These are phyloP conservation scores for Eurypyga helias DNA, from an alignment of 2,113 vertebrate genomes.

Conservation along the genomic window DNA sequence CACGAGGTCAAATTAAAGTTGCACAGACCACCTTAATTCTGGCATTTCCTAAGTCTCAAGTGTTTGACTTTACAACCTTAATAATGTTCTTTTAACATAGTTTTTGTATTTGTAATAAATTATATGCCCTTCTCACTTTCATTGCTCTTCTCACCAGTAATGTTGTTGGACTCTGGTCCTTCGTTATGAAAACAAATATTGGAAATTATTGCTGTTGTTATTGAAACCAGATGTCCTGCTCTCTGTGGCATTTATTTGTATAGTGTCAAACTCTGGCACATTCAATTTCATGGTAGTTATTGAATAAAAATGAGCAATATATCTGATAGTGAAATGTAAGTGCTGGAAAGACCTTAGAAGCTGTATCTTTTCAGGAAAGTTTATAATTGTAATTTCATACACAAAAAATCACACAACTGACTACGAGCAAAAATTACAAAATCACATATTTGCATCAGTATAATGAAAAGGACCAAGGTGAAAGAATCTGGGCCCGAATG, in stretches of 20 bases:
- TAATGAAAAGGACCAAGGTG: background rate
- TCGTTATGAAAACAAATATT: conserved; percentile 59
- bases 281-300: conserved; percentile 1
- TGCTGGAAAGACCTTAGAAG: background rate
- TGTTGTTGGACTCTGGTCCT: conserved; percentile 17
- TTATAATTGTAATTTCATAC: background rate
- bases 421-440: background rate
- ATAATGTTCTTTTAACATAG: conserved; percentile 62
- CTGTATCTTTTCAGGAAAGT: conserved; percentile 8
- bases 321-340: conserved; percentile 15
- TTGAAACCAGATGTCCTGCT: conserved; percentile 68
- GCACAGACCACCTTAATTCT: conserved; percentile 65
- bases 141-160: conserved; percentile 40
- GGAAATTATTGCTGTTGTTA: conserved; percentile 66
- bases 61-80: conserved; percentile 66
- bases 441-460: background rate
- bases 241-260: conserved; percentile 59
- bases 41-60: conserved; percentile 64
- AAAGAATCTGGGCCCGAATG: background rate
- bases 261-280: conserved; percentile 44
- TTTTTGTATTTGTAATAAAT: conserved; percentile 60
- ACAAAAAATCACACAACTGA: background rate
- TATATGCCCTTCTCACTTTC: conserved; percentile 57
- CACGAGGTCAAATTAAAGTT: conserved; percentile 31
- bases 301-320: conserved; percentile 31